Percentiles rank a stretch among this genome's conserved stretches.
Evolutionary conservation across 2,113 vertebrate species (phyloP).

Genomic region (Poeciliopsis retropinna): DNA sequence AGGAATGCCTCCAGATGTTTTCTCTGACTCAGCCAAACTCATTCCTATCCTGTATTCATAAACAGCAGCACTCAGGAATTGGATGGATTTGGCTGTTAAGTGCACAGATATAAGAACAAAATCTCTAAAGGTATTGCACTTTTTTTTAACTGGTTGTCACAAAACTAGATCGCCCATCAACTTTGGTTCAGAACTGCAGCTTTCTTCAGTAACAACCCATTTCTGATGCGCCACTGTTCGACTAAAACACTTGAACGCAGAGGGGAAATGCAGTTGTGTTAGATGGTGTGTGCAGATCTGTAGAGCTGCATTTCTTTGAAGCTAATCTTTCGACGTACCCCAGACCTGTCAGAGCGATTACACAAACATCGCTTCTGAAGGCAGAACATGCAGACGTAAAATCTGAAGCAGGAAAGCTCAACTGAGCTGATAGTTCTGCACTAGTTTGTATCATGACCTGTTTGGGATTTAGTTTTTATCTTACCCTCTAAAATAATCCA

Average conservation of each 20-base stretch:
- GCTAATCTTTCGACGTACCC: slow-evolving; percentile 8
- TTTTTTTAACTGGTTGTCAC: slow-evolving; percentile 1
- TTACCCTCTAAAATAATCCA: slow-evolving; percentile 1
- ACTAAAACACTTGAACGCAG: not conserved
- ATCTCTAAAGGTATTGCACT: not conserved
- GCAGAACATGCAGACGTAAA: no score
- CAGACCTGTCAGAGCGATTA: slow-evolving; percentile 54
- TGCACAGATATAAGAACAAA: slow-evolving; percentile 1
- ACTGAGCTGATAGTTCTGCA: not conserved
- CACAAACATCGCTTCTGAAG: slow-evolving; percentile 1
- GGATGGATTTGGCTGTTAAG: slow-evolving; percentile 19
- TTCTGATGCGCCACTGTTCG: slow-evolving; percentile 2
- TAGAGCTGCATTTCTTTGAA: slow-evolving; percentile 17
- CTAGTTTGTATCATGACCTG: not conserved
- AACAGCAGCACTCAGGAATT: slow-evolving; percentile 11
- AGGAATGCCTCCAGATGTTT: slow-evolving; percentile 79
- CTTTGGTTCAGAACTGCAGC: slow-evolving; percentile 5
- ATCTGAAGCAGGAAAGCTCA: not conserved
- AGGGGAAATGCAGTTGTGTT: not conserved
- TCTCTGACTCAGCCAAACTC: slow-evolving; percentile 50
- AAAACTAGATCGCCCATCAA: slow-evolving; percentile 30
- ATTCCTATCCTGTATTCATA: slow-evolving; percentile 38
- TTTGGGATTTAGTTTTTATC: not conserved
- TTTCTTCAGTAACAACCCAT: slow-evolving; percentile 6
- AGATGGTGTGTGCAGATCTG: slow-evolving; percentile 25